phyloP scores from a whole-genome alignment of 2,888 invertebrate species.

The Artemia sinica region DNA sequence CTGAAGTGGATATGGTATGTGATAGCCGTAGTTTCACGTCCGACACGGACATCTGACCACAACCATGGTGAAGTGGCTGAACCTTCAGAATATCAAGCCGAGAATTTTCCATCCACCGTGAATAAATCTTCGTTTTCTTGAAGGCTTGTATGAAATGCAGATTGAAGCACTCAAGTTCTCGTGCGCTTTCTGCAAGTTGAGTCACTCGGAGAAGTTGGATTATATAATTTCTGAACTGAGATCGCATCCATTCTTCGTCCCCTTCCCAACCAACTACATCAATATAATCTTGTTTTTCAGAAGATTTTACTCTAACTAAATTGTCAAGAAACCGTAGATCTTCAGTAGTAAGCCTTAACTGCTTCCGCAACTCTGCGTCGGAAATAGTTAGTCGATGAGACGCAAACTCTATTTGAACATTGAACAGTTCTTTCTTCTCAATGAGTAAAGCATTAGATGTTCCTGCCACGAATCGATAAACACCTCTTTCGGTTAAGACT shows the following conservation, averaged over 20 bases:
- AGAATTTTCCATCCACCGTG: slow-evolving; percentile 49
- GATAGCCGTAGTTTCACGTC: slow-evolving; percentile 80
- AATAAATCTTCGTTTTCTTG: slow-evolving; percentile 72
- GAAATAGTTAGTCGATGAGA: slow-evolving; percentile 65
- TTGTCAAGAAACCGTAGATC: slow-evolving; percentile 90
- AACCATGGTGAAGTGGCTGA: slow-evolving; percentile 73
- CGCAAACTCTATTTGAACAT: slow-evolving; percentile 76
- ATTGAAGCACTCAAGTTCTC: slow-evolving; percentile 76
- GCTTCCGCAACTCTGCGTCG: slow-evolving; percentile 58
- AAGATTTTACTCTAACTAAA: slow-evolving; percentile 53
- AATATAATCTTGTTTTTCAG: slow-evolving; percentile 47
- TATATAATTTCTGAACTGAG: slow-evolving; percentile 75
- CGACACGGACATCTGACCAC: slow-evolving; percentile 78
- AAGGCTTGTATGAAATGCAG: slow-evolving; percentile 62
- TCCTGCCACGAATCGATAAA: slow-evolving; percentile 57
- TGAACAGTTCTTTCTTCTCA: slow-evolving; percentile 78
- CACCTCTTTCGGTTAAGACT: slow-evolving; percentile 65
- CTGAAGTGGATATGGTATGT: slow-evolving; percentile 87
- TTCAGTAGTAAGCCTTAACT: slow-evolving; percentile 76
- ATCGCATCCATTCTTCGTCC: slow-evolving; percentile 88
- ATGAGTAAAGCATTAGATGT: slow-evolving; percentile 98
- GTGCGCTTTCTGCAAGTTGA: slow-evolving; percentile 51
- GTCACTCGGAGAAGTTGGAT: slow-evolving; percentile 64
- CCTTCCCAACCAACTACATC: slow-evolving; percentile 71
- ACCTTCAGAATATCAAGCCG: slow-evolving; percentile 41